These are phyloP conservation scores for Cervus canadensis DNA, from an alignment of 2,113 vertebrate species.

Conservation along the genomic window DNA sequence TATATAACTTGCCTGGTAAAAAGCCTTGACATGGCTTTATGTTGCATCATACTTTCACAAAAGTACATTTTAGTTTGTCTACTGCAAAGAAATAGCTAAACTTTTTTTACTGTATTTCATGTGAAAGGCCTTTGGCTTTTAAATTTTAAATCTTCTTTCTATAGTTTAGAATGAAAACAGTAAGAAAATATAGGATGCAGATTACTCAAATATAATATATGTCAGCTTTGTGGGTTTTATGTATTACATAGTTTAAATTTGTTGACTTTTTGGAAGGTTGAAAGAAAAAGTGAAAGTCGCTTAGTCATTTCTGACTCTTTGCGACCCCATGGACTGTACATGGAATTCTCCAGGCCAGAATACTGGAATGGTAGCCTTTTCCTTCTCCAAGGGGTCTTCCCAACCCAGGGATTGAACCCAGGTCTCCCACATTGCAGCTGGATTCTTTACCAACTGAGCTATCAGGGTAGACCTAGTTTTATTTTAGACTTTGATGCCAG, in stretches of 20 bases:
- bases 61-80: background rate
- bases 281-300: background rate
- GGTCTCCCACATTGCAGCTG: background rate
- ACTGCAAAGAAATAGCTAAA: background rate
- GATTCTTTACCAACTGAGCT: background rate
- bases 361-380: background rate
- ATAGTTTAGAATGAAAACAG: conserved; percentile 3
- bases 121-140: conserved; percentile 1
- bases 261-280: background rate
- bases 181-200: background rate
- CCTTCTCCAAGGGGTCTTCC: background rate
- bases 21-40: background rate
- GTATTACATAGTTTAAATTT: background rate
- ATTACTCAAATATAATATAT: conserved; percentile 11
- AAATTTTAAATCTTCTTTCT: background rate
- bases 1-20: background rate
- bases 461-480: background rate
- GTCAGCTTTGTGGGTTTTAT: background rate
- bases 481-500: background rate
- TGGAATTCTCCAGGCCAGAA: background rate
- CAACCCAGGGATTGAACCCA: background rate
- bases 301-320: background rate
- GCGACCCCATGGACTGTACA: background rate
- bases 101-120: background rate
- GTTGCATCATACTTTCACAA: background rate